These are phyloP conservation scores for Macrotrachela quadricornifera DNA, from an alignment of 1,140 invertebrate genomes.

Conservation along the genomic window DNA sequence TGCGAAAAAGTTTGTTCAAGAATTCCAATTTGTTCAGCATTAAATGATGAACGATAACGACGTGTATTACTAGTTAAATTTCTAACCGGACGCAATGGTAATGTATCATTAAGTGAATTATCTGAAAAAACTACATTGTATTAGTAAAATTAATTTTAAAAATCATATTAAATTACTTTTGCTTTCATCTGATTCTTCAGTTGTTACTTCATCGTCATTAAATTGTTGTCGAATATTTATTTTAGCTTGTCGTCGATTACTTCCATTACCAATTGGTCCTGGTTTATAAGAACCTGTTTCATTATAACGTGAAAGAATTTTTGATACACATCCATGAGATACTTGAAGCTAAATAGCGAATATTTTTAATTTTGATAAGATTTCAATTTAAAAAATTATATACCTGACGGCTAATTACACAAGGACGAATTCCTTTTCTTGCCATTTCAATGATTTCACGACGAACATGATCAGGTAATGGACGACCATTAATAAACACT, in stretches of 20 bases:
- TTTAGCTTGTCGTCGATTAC: too few species aligned
- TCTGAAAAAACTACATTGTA: too few species aligned
- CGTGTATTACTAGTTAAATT: too few species aligned
- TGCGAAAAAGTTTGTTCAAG: constrained; percentile 96
- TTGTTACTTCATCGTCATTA: too few species aligned
- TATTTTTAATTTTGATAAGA: not conserved
- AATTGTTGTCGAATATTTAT: too few species aligned
- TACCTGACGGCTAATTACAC: constrained; percentile 45
- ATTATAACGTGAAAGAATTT: constrained; percentile 41
- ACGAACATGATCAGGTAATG: constrained; percentile 73
- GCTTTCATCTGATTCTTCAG: too few species aligned
- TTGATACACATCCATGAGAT: constrained; percentile 80
- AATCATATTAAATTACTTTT: too few species aligned
- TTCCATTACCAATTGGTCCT: not conserved
- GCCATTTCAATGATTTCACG: constrained; percentile 84
- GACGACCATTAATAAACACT: constrained; percentile 85
- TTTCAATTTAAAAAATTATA: too few species aligned
- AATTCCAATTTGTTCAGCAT: constrained; percentile 42
- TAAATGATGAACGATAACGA: too few species aligned
- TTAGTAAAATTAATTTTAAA: too few species aligned
- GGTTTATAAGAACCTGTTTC: constrained; percentile 16
- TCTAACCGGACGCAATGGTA: too few species aligned
- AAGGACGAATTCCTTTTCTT: constrained; percentile 69
- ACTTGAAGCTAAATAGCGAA: constrained; percentile 35
- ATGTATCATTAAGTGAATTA: too few species aligned